Base-by-base conservation (phyloP, 2,888 invertebrate species). In the Elgonia sp. region DNA sequence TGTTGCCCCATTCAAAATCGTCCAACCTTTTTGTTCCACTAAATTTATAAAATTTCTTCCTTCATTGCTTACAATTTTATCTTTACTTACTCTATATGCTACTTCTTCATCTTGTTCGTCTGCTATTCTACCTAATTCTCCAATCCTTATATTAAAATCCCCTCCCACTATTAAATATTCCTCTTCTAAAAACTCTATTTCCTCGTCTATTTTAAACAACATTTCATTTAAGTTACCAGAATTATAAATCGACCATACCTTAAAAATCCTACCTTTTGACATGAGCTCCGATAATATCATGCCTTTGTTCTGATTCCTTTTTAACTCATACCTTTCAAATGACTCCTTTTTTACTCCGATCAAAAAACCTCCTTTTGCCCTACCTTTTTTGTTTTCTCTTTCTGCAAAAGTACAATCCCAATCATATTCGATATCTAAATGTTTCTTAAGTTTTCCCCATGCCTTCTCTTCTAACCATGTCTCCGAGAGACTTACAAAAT, bases 41-140 rank as follows among this genome's bases (percentile, higher is more conserved):
- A 53, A n/a, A 10, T 53, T n/a, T n/a, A 53, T 16, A 12, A 53
- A 16, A n/a, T 53, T 14, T n/a, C n/a, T 53, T 53, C 7, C 6
- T 12, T 53, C n/a, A 16, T 53, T 53, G n/a, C 53, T 53, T n/a
- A 53, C 53, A 53, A 16, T 53, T 53, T 53, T n/a, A 53, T 53
- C 53, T 53, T 53, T 53, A 53, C 53, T 53, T 53, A 53, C n/a
- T 16, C n/a, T 53, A 14, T 16, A 1, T 16, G 53, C 53, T 12
- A 53, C 6, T 53, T 53, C 53, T 53, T 16, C 1, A 16, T 53
- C 7, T 53, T 53, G 53, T n/a, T 53, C n/a, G 6, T 16, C n/a
- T 53, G 53, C 12, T 53, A 53, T 0, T 6, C 53, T 53, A 53
- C 53, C 53, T n/a, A 53, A 16, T n/a, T 16, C 6, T 16, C 53